These are phyloP conservation scores for Astreopora myriophthalma DNA, from an alignment of 64 coral and sea anemone genomes.

Conservation along the genomic window DNA sequence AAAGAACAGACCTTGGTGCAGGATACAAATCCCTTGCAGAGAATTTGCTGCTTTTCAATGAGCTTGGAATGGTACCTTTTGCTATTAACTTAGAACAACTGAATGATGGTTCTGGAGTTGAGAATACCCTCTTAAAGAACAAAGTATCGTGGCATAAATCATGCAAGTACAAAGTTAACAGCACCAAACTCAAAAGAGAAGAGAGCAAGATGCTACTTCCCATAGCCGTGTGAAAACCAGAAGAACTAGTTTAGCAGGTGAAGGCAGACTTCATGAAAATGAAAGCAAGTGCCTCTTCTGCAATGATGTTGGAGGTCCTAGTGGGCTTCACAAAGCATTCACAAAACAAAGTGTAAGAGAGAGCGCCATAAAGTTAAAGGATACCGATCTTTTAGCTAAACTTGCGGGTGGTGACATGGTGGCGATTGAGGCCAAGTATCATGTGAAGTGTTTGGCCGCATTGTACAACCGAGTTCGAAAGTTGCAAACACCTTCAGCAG, in stretches of 20 bases:
- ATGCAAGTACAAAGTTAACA: conserved; percentile 55
- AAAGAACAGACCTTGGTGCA: conserved; percentile 22
- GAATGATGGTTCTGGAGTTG: conserved; percentile 61
- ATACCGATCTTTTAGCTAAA: conserved; percentile 46
- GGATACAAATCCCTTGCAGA: conserved; percentile 54
- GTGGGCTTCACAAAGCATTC: conserved; percentile 26
- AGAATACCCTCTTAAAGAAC: conserved; percentile 49
- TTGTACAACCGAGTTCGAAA: conserved; percentile 44
- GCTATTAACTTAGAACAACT: conserved; percentile 20
- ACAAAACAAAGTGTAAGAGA: conserved; percentile 39
- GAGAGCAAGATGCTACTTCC: not conserved
- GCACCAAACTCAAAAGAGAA: conserved; percentile 61
- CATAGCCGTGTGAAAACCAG: conserved; percentile 25
- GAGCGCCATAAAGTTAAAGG: conserved; percentile 14
- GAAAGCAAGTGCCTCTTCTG: conserved; percentile 52
- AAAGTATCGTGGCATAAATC: conserved; percentile 60
- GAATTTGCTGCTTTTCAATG: conserved; percentile 30
- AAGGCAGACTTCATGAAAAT: not conserved
- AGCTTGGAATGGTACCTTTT: conserved; percentile 55
- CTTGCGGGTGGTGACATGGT: conserved; percentile 67
- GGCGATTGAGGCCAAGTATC: conserved; percentile 49
- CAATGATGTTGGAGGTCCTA: conserved; percentile 8
- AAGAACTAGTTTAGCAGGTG: conserved; percentile 5
- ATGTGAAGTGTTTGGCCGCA: conserved; percentile 41
- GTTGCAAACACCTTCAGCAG: not conserved